A percentile compares a stretch with the other conserved stretches of the same genome.
phyloP scores from a whole-genome alignment of 1,140 invertebrate genomes.

The Magallana ariakensis region DNA sequence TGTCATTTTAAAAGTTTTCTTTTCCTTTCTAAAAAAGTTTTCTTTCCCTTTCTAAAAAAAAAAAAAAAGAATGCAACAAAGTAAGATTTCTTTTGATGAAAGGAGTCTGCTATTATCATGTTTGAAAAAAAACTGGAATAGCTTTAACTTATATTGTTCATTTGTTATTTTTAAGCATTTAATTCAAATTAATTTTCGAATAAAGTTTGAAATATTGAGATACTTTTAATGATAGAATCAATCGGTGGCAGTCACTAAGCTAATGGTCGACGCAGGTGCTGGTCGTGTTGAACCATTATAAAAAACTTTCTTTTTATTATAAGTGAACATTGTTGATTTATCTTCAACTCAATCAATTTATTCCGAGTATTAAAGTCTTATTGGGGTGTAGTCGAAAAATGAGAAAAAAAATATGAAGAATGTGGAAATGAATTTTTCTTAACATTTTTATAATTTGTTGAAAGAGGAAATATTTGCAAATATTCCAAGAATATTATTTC shows the following conservation, averaged over 20 bases:
- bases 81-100: too few relatives aligned
- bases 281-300: background rate
- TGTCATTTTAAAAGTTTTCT: too few relatives aligned
- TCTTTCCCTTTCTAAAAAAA: too few relatives aligned
- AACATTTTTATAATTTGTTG: background rate
- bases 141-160: slow-evolving; percentile 15
- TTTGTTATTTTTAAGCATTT: slow-evolving; percentile 28
- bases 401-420: background rate
- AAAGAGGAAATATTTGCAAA: background rate
- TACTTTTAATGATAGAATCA: slow-evolving; percentile 23
- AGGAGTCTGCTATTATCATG: background rate
- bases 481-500: background rate
- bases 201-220: slow-evolving; percentile 10
- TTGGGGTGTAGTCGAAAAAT: background rate
- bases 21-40: too few relatives aligned
- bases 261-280: slow-evolving; percentile 22
- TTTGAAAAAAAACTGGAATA: background rate
- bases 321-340: background rate
- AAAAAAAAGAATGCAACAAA: too few relatives aligned
- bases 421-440: slow-evolving; percentile 3
- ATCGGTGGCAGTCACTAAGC: background rate
- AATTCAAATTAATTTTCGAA: slow-evolving; percentile 36
- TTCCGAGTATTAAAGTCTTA: background rate
- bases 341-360: background rate
- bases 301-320: background rate